Percentiles rank a stretch among this genome's conserved stretches.
Conservation (phyloP, 2,113 vertebrate species). For the Gavialis gangeticus region DNA sequence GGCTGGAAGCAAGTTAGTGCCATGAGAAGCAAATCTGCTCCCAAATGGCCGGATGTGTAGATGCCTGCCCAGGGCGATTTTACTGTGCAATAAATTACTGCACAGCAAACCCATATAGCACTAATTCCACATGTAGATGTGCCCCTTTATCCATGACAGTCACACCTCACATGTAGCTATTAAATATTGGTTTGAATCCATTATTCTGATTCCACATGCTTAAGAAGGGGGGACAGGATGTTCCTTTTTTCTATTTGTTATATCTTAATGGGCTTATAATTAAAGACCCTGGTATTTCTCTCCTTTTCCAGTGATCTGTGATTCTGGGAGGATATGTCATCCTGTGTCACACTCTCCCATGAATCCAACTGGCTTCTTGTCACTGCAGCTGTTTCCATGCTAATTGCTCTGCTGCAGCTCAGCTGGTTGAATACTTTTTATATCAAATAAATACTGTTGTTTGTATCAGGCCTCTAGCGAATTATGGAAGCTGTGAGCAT, state of each 20-base stretch:
- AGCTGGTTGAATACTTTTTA: background rate
- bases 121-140: background rate
- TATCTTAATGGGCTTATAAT: fast-evolving
- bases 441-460: constrained; percentile 41
- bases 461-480: constrained; percentile 22
- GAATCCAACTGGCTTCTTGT: background rate
- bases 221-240: background rate
- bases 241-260: background rate
- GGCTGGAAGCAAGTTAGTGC: too few species aligned
- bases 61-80: too few species aligned
- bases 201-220: background rate
- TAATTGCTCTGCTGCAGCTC: constrained; percentile 21
- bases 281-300: background rate
- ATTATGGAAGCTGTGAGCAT: background rate
- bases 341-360: background rate
- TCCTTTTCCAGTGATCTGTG: background rate
- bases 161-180: background rate
- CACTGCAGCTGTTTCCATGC: constrained; percentile 41
- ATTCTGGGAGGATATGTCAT: constrained; percentile 16
- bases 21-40: too few species aligned
- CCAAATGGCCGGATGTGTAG: too few species aligned
- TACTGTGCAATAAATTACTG: too few species aligned
- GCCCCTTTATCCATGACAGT: background rate
- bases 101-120: too few species aligned
- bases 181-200: background rate